phyloP scores from a whole-genome alignment of 1,140 invertebrate species.

The Lasioglossum albipes region DNA sequence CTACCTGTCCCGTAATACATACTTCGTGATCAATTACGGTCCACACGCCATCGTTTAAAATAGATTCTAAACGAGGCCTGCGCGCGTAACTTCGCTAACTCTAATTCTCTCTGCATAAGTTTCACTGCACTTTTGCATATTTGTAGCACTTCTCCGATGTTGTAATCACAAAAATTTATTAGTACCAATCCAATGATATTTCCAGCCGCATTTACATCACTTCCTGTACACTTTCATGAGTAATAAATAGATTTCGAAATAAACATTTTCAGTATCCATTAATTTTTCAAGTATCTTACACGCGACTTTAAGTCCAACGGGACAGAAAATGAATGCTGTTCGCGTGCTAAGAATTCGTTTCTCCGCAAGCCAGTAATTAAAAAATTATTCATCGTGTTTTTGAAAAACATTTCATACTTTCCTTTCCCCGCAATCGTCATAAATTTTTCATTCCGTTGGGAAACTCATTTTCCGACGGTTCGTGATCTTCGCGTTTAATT shows the following conservation, averaged over 20 bases:
- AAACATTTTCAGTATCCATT: no score
- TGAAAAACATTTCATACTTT: neutral
- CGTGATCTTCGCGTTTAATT: neutral
- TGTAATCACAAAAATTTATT: no score
- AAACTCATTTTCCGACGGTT: neutral
- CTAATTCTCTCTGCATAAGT: neutral
- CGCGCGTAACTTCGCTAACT: neutral
- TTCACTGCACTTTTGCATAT: neutral
- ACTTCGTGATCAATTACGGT: slow-evolving; percentile 20
- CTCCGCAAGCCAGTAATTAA: neutral
- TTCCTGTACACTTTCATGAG: no score
- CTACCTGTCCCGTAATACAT: slow-evolving; percentile 9
- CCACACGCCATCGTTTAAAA: slow-evolving; percentile 2
- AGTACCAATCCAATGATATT: no score
- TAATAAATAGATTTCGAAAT: no score
- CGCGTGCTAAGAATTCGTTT: no score
- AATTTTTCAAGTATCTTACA: no score
- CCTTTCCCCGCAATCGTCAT: neutral
- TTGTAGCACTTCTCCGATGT: neutral
- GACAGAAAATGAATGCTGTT: no score
- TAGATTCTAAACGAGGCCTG: slow-evolving; percentile 11
- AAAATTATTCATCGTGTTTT: no score
- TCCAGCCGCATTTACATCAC: no score
- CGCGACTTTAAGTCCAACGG: no score
- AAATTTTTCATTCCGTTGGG: slow-evolving; percentile 4